Base-by-base conservation (phyloP, 2,888 invertebrate species). In the Neoaliturus tenellus region DNA sequence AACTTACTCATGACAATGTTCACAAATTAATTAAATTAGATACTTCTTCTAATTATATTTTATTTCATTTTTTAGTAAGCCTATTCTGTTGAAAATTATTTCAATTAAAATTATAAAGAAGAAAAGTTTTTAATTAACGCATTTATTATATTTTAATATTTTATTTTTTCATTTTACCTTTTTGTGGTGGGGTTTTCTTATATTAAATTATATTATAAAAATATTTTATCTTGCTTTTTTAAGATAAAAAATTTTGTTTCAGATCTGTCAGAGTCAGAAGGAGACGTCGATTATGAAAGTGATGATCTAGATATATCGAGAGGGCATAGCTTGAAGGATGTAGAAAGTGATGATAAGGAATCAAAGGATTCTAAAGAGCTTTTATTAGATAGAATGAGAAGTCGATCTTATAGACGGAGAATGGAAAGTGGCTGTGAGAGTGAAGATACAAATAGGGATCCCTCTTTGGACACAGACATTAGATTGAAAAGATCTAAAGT, bases 241-340 rank as follows among this genome's bases (percentile, higher is more conserved):
- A 67, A 5, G 14, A 3, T 14, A 67, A 67, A 23, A 33, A 12
- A 67, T 67, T 67, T 67, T 67, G 25, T 86, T 86, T 4, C 86
- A 86, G 87, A 86, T 85, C 82, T 86, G 48, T 87, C 87, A 10
- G 88, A 88, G 31, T 87, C 88, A 8, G 89, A 89, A 82, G 87
- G 84, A 83, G 89, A 88, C 23, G 86, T 85, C 69, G 84, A 87
- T 80, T 82, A 84, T 81, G 58, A 78, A 83, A 75, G 84, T 39
- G 82, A 82, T 73, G 58, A 58, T 28, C 20, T 58, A 39, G 85
- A 73, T n/a, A 28, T 80, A 17, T 28, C 80, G 2, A 78, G 84
- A 71, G 71, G 73, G 35, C 31, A 35, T 82, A 62, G 80, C 44
- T 1, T 58, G 39, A 81, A 81, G 23, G 81, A 83, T 44, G 62